A percentile compares a stretch with the other conserved stretches of the same genome.
These are phyloP conservation scores for Leucoraja erinaceus DNA, from an alignment of 2,113 vertebrate genomes.

Conservation along the genomic window DNA sequence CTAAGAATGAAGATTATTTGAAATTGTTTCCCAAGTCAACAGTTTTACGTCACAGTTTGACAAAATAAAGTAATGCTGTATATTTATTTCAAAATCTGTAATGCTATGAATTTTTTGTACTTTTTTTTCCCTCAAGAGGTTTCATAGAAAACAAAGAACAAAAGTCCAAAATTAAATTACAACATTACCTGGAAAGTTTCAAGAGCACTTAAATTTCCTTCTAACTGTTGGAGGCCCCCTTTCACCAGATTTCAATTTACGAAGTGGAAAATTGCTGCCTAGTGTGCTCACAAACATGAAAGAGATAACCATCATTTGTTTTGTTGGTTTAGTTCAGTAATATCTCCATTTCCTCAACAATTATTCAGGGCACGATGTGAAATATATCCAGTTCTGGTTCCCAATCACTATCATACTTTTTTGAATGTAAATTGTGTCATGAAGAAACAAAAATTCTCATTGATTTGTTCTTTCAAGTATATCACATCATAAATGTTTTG, in stretches of 20 bases:
- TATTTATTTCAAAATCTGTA: not conserved
- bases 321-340: not conserved
- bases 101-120: not conserved
- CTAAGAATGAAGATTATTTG: constrained; percentile 1
- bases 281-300: too few relatives aligned
- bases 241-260: not conserved
- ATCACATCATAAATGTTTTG: not conserved
- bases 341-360: not conserved
- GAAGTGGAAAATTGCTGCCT: not conserved
- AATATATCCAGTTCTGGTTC: not conserved
- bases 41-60: not conserved
- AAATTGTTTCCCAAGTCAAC: not conserved
- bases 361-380: not conserved
- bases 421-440: not conserved
- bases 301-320: not conserved
- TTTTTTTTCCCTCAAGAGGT: not conserved
- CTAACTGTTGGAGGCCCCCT: not conserved
- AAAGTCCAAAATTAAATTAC: not conserved
- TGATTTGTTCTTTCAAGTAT: not conserved
- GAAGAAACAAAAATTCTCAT: not conserved
- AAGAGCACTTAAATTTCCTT: not conserved
- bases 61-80: not conserved
- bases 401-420: not conserved
- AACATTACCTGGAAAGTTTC: not conserved
- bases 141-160: not conserved